Base-by-base conservation (phyloP, 2,113 vertebrate genomes). In the Acrocephalus kingi region DNA sequence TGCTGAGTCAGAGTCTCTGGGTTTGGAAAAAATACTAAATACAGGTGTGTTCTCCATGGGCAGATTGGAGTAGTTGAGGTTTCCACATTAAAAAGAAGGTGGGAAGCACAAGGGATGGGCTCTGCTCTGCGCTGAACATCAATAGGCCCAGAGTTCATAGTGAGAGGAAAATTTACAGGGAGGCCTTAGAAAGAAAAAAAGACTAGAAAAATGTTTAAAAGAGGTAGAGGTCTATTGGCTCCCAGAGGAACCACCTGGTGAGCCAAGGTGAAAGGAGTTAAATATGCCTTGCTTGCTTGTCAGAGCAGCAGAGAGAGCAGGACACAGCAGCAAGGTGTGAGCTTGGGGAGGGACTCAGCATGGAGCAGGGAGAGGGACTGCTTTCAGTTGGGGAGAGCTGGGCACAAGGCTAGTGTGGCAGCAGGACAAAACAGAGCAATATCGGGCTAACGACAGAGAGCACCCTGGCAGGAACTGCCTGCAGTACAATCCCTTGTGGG, bases 241-340 rank as follows among this genome's bases (percentile, higher is more conserved):
- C 37, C 37, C 37, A 39, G 37, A 91, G 30, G 43, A 81, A 73
- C 14, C 13, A 27, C 18, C 27, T 63, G 33, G 19, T 68, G 33
- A 90, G 43, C 30, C 30, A 62, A 71, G 76, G 48, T 56, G 27
- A 55, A 74, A 88, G 55, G 30, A 45, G 4, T 27, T 61, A 73
- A 59, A 58, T 43, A 15, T 0, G 0, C 22, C 46, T 49, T 9
- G 20, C 54, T 49, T 7, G 24, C 45, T 23, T 87, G 55, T 54
- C 0, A 0, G 30, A 93, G 84, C 35, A 59, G 66, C 68, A 79
- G 56, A 2, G 1, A 2, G 87, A 83, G 67, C 41, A 68, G 51
- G 63, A 66, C 48, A 48, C 0, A 0, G 43, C 30, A 85, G n/a
- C 1, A 1, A 41, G 15, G 31, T 13, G 51, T 1, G 3, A 75